Conservation (phyloP, 2,113 vertebrate species). For the Setophaga petechia region DNA sequence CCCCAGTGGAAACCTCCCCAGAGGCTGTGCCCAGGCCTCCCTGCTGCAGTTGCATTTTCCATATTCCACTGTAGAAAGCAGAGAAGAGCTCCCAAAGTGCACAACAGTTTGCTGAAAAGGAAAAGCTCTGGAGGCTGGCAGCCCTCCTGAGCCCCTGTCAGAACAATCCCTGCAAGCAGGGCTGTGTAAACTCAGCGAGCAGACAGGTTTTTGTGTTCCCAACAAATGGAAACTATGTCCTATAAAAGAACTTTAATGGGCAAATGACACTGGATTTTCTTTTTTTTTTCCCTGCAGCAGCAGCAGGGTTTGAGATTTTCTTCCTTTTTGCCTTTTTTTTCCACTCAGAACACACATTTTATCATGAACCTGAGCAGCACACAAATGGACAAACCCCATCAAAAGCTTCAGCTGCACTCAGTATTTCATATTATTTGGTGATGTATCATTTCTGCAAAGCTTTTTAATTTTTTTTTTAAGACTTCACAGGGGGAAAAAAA, state of each 20-base stretch:
- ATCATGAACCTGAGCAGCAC: neutral
- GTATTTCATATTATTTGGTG: neutral
- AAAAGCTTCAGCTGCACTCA: neutral
- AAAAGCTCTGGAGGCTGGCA: conserved; percentile 6
- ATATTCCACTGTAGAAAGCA: neutral
- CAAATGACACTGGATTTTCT: neutral
- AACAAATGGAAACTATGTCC: conserved; percentile 44
- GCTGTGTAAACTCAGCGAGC: conserved; percentile 10
- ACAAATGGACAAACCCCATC: neutral
- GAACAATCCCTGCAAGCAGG: conserved; percentile 27
- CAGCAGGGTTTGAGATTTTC: conserved; percentile 27
- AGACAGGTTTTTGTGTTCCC: conserved; percentile 41
- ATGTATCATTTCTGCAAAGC: neutral
- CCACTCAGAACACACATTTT: conserved; percentile 31
- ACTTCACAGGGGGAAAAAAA: neutral
- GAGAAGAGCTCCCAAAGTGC: neutral
- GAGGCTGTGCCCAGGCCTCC: neutral
- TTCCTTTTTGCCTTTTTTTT: conserved; percentile 22
- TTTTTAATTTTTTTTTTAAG: neutral
- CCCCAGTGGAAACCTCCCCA: neutral
- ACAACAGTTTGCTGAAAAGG: neutral
- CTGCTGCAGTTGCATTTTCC: neutral
- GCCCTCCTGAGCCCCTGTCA: neutral
- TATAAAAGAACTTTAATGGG: conserved; percentile 21
- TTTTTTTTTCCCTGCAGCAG: neutral